Percentiles rank a stretch among this genome's conserved stretches.
phyloP scores from a whole-genome alignment of 2,113 vertebrate species.

The Lepus europaeus region DNA sequence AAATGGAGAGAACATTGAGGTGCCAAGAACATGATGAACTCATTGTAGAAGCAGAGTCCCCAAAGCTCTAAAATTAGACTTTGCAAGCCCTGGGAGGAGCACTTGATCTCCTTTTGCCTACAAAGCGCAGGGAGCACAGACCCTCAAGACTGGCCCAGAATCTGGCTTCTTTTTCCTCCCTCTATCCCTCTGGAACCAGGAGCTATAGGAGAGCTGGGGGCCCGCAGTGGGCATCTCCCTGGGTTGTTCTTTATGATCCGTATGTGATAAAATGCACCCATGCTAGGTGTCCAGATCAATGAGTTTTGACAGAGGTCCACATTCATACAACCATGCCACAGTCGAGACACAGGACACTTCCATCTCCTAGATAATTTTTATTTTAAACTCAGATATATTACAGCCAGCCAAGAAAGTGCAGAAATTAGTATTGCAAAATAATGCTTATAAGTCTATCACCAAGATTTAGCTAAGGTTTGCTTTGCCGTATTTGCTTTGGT shows the following conservation, averaged over 20 bases:
- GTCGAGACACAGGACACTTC: not conserved
- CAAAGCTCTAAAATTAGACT: slow-evolving; percentile 16
- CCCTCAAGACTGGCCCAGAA: not conserved
- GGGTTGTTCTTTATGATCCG: not conserved
- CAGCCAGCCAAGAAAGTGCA: slow-evolving; percentile 7
- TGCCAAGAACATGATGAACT: slow-evolving; percentile 63
- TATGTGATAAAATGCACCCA: not conserved
- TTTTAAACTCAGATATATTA: slow-evolving; percentile 7
- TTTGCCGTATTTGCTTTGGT: not conserved
- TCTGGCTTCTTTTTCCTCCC: not conserved
- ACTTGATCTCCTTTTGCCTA: not conserved
- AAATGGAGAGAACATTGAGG: slow-evolving; percentile 71
- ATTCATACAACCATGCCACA: not conserved
- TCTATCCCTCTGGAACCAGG: not conserved
- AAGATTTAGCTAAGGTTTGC: not conserved
- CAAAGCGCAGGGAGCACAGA: not conserved
- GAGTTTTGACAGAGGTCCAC: not conserved
- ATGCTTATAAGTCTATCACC: not conserved
- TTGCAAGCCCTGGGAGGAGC: not conserved
- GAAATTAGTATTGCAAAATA: not conserved
- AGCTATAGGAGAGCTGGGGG: not conserved
- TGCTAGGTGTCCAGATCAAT: not conserved
- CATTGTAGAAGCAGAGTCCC: not conserved
- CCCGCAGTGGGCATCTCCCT: not conserved
- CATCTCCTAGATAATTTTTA: not conserved